phyloP scores from a whole-genome alignment of 2,888 invertebrate species.

The Drosophila dives region DNA sequence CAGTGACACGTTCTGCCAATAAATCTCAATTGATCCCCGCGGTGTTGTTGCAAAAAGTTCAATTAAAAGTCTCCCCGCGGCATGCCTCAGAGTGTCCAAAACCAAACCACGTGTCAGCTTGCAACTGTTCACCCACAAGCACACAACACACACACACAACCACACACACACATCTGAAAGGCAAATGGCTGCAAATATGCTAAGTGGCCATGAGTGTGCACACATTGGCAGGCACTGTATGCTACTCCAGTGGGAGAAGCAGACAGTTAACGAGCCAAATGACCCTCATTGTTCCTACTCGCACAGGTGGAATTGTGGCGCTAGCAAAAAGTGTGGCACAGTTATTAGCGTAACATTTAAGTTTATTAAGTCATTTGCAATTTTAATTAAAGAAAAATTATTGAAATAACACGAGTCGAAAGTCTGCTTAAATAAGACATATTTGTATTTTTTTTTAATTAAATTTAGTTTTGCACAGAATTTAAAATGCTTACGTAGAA shows the following conservation, averaged over 20 bases:
- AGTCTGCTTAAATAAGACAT: neutral
- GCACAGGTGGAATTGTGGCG: conserved; percentile 19
- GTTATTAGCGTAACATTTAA: conserved; percentile 52
- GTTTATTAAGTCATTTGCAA: conserved; percentile 39
- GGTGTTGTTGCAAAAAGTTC: conserved; percentile 77
- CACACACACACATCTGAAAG: conserved; percentile 22
- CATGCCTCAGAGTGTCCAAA: conserved; percentile 43
- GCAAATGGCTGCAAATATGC: conserved; percentile 55
- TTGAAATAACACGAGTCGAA: conserved; percentile 20
- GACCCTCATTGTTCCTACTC: conserved; percentile 30
- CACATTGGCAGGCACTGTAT: conserved; percentile 43
- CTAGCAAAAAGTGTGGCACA: conserved; percentile 43
- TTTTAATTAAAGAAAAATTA: conserved; percentile 48
- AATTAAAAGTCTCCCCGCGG: conserved; percentile 68
- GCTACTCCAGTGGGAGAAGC: conserved; percentile 32
- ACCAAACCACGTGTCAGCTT: conserved; percentile 9
- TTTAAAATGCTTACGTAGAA: neutral
- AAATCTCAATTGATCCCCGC: conserved; percentile 81
- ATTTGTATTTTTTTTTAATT: neutral
- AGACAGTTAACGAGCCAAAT: conserved; percentile 31
- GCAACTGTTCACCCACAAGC: neutral
- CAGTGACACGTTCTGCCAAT: conserved; percentile 72
- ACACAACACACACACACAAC: neutral
- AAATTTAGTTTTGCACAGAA: neutral
- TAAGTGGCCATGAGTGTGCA: conserved; percentile 56